These are phyloP conservation scores for Drosophila tripunctata DNA, from an alignment of 2,888 invertebrate genomes.

Conservation along the genomic window DNA sequence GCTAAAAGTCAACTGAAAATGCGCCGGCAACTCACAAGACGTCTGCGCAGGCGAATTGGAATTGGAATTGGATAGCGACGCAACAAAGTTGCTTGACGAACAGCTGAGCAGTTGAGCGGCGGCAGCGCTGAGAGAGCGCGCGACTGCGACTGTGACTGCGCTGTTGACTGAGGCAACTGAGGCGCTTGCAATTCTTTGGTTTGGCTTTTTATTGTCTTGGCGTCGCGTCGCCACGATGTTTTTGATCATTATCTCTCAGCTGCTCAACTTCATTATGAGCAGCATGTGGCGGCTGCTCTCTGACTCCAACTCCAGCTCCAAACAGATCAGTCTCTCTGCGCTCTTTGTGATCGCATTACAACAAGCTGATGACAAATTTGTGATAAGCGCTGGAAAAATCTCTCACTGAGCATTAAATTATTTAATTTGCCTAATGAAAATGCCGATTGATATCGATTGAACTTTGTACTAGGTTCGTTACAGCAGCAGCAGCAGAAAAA, in stretches of 20 bases:
- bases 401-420: conserved; percentile 54
- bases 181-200: conserved; percentile 64
- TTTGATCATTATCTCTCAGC: conserved; percentile 46
- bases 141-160: conserved; percentile 12
- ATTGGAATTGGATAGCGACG: conserved; percentile 31
- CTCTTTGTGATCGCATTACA: conserved; percentile 58
- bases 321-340: neutral
- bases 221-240: conserved; percentile 45
- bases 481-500: too few relatives aligned
- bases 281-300: conserved; percentile 44
- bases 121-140: conserved; percentile 11
- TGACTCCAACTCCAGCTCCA: conserved; percentile 23
- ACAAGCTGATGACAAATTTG: conserved; percentile 75
- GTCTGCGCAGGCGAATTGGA: conserved; percentile 50
- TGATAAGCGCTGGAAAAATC: conserved; percentile 67
- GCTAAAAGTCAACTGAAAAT: conserved; percentile 67
- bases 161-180: conserved; percentile 30
- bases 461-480: conserved; percentile 39
- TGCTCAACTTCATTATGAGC: conserved; percentile 73
- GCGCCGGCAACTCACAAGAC: conserved; percentile 47
- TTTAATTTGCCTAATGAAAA: conserved; percentile 62
- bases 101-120: conserved; percentile 54
- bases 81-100: conserved; percentile 53
- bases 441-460: conserved; percentile 37
- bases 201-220: conserved; percentile 63